These are phyloP conservation scores for Nematolebias whitei DNA, from an alignment of 2,113 vertebrate species.

Conservation along the genomic window DNA sequence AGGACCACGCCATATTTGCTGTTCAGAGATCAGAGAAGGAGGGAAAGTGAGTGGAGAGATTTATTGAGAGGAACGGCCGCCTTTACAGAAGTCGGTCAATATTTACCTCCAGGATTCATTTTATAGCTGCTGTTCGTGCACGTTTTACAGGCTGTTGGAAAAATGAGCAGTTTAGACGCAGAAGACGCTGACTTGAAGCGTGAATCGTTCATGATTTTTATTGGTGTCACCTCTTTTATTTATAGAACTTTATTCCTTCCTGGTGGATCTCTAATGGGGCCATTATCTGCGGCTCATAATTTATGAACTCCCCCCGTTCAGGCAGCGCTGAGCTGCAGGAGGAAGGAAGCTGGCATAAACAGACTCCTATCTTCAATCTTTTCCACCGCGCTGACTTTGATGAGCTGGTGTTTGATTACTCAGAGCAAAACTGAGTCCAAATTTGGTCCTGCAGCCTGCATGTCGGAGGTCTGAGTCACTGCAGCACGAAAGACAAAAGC, in stretches of 20 bases:
- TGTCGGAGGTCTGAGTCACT: slow-evolving; percentile 63
- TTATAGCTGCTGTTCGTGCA: slow-evolving; percentile 1
- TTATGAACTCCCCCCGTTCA: background rate
- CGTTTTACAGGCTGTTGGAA: background rate
- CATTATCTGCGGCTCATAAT: slow-evolving; percentile 8
- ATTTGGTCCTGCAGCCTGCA: slow-evolving; percentile 59
- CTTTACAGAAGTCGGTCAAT: slow-evolving; percentile 9
- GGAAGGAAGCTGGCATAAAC: slow-evolving; percentile 21
- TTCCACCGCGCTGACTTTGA: slow-evolving; percentile 21
- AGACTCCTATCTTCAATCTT: slow-evolving; percentile 31
- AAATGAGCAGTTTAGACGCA: background rate
- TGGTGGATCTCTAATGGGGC: background rate
- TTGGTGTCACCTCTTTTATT: slow-evolving; percentile 11
- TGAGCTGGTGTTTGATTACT: slow-evolving; percentile 45
- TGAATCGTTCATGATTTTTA: background rate
- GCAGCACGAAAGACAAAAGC: slow-evolving; percentile 16
- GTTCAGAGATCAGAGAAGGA: slow-evolving; percentile 45
- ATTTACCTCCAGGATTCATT: slow-evolving; percentile 27
- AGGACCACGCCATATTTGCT: slow-evolving; percentile 53
- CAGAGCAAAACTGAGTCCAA: slow-evolving; percentile 34
- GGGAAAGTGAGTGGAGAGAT: slow-evolving; percentile 9
- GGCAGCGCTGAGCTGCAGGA: slow-evolving; percentile 1
- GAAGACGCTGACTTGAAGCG: background rate
- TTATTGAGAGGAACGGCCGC: background rate
- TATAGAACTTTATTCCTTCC: slow-evolving; percentile 9